Conservation (phyloP, 2,888 invertebrate species). For the Oxycera nigricornis region DNA sequence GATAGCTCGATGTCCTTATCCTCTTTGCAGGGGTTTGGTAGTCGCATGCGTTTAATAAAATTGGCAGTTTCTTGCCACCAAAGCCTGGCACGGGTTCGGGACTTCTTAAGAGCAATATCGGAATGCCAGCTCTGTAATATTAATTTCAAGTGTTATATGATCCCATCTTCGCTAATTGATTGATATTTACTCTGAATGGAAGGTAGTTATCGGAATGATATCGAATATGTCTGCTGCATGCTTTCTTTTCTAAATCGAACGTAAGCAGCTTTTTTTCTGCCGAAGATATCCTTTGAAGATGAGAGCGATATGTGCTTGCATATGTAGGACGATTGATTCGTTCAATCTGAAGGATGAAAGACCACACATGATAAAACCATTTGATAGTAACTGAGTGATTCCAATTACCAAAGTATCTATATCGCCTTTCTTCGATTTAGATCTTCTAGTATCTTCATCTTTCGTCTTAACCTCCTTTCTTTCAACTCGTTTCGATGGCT, state of each 20-base stretch:
- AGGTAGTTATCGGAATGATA: constrained; percentile 25
- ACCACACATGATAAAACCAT: not conserved
- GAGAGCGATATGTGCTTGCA: constrained; percentile 56
- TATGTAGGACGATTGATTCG: constrained; percentile 54
- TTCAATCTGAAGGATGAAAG: constrained; percentile 48
- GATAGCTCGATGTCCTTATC: not conserved
- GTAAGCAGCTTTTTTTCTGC: constrained; percentile 51
- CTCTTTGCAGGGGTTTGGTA: too few relatives aligned
- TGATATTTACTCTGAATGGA: constrained; percentile 6
- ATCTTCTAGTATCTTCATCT: constrained; percentile 3
- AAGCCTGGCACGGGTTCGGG: constrained; percentile 15
- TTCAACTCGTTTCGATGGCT: constrained; percentile 57
- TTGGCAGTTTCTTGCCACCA: constrained; percentile 43
- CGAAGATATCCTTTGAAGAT: constrained; percentile 53
- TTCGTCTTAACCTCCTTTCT: constrained; percentile 48
- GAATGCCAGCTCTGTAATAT: not conserved
- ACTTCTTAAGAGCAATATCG: not conserved
- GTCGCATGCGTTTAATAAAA: constrained; percentile 21
- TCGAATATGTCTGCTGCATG: constrained; percentile 51
- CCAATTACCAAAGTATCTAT: constrained; percentile 48
- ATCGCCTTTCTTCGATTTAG: constrained; percentile 45
- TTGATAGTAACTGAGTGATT: not conserved
- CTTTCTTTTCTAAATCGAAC: constrained; percentile 54
- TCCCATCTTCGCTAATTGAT: too few relatives aligned
- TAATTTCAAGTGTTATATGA: not conserved